phyloP scores from a whole-genome alignment of 2,113 vertebrate genomes.

The Hemiscyllium ocellatum region DNA sequence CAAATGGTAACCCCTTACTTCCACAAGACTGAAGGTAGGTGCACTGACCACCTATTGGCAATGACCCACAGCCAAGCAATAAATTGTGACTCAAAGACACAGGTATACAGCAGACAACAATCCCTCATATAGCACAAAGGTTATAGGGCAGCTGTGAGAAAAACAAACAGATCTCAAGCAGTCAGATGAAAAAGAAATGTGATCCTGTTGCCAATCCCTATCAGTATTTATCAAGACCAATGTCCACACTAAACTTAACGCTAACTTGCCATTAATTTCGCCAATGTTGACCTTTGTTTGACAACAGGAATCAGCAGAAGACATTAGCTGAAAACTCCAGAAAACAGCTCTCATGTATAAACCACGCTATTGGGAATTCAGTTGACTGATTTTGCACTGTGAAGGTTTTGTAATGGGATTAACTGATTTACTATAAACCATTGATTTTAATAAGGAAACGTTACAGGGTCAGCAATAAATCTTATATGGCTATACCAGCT shows the following conservation, averaged over 20 bases:
- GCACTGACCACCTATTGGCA: not conserved
- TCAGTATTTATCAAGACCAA: conserved; percentile 6
- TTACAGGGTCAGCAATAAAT: conserved; percentile 24
- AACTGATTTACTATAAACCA: conserved; percentile 33
- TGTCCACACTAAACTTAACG: conserved; percentile 7
- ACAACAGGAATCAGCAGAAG: not conserved
- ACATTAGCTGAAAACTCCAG: not conserved
- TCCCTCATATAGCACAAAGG: not conserved
- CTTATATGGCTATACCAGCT: not conserved
- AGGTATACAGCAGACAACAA: not conserved
- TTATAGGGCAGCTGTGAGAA: not conserved
- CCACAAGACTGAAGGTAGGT: not conserved
- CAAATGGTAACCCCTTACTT: not conserved
- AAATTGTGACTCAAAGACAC: not conserved
- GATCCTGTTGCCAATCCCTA: not conserved
- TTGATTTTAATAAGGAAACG: conserved; percentile 33
- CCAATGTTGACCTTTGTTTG: conserved; percentile 23
- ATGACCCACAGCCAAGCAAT: not conserved
- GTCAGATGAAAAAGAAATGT: not conserved
- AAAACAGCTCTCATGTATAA: conserved; percentile 15
- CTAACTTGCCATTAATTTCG: conserved; percentile 25
- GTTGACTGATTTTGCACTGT: conserved; percentile 21
- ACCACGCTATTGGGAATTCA: conserved; percentile 26
- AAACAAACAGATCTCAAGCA: not conserved
- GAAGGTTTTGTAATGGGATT: conserved; percentile 27